Evolutionary conservation across 2,888 invertebrate genomes (phyloP), one percentile per base, ranked within the genome.

Genomic region (Cheilosia grossa): DNA sequence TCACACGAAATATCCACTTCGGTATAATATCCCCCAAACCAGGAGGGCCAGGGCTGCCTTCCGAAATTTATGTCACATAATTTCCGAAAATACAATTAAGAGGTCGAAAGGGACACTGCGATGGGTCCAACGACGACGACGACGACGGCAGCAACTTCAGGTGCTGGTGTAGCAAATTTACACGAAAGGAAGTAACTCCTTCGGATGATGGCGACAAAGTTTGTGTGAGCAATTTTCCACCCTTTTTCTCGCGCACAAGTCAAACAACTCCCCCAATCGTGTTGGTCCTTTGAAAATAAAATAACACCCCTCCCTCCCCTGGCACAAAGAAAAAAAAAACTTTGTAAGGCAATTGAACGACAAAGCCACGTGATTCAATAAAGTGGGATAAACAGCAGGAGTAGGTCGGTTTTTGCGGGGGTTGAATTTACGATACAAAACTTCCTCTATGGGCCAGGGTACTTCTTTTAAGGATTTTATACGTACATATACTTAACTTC

Each of bases 231-330:
- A 56, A 49, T 67, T 82, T 56, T 49, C 51, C 63, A 78, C 67
- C 82, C 78, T 67, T 79, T 73, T 67, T 61, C 51, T 72, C 49
- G 66, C 74, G 59, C 74, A 2, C 44, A 63, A 74, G 69, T 83
- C 74, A 73, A 83, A 80, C 33, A 44, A 66, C 80, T 80, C 64
- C 59, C 73, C 9, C 40, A 54, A 83, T 59, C 54, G 40, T 13
- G 37, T 54, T 66, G 56, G 47, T 59, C 70, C 73, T 64, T 74
- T 75, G 69, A 70, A 83, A 80, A 83, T 83, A 42, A 80, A 83
- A 83, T 80, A 75, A 83, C n/a, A 70, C 80, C 74, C 51, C 64
- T n/a, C 53, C 4, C 33, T 33, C 19, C 53, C 4, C 33, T 33
- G 9, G 7, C 33, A 19, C 9, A 9, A 9, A 1, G 33, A 7